Evolutionary conservation across 2,797 vertebrate genomes (phyloP).

Genomic region (Neomorphus geoffroyi): DNA sequence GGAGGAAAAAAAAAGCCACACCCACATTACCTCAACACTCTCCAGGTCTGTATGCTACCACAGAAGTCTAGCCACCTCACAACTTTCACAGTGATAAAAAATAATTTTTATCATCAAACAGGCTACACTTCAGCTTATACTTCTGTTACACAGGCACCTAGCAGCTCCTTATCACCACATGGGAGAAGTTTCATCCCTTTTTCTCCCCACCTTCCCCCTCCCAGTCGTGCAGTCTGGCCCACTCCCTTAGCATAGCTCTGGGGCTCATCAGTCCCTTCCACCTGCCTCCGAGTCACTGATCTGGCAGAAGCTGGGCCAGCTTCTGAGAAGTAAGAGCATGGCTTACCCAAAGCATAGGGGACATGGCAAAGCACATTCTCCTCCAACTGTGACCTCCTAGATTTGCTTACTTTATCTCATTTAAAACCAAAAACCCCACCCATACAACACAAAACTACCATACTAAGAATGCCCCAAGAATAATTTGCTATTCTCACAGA

Average conservation of each 20-base stretch:
- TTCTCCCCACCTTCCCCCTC: background rate
- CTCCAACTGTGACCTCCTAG: background rate
- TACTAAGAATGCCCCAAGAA: background rate
- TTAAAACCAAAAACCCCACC: background rate
- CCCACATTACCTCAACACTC: background rate
- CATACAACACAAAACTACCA: background rate
- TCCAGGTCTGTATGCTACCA: background rate
- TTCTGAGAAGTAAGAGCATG: background rate
- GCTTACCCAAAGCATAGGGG: background rate
- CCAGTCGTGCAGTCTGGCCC: background rate
- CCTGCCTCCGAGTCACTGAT: background rate
- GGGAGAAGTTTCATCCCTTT: background rate
- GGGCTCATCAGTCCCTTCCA: constrained; percentile 37
- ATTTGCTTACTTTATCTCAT: background rate
- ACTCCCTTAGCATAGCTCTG: background rate
- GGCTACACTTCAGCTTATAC: background rate
- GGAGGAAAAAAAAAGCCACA: background rate
- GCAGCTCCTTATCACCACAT: background rate
- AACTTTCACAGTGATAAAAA: background rate
- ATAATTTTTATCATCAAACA: background rate
- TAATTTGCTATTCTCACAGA: background rate
- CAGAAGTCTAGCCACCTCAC: background rate
- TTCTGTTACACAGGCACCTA: background rate
- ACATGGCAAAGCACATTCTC: background rate
- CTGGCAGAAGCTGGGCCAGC: background rate